Conservation (phyloP, 2,797 vertebrate genomes). For the Mycteria americana region DNA sequence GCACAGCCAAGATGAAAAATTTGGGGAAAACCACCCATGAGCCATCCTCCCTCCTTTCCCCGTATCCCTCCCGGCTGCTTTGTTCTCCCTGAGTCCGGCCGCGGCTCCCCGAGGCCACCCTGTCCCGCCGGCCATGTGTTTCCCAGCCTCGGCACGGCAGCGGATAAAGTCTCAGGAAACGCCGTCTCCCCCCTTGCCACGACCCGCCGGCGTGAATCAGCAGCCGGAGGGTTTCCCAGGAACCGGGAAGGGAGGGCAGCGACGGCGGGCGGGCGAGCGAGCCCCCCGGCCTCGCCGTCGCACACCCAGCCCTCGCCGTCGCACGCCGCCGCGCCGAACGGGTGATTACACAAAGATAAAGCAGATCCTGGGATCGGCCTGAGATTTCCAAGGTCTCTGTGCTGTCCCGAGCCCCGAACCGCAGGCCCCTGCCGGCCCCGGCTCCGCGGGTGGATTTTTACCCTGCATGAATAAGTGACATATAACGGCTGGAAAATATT, state of each 20-base stretch:
- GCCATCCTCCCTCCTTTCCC: neutral
- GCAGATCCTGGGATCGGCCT: neutral
- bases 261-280: neutral
- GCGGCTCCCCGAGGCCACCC: neutral
- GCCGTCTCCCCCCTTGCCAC: neutral
- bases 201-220: neutral
- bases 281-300: neutral
- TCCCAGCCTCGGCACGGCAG: neutral
- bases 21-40: accelerated
- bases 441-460: slow-evolving; percentile 1
- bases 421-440: slow-evolving; percentile 14
- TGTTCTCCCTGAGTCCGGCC: neutral
- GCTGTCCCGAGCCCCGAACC: neutral
- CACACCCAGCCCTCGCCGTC: neutral
- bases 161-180: slow-evolving; percentile 32
- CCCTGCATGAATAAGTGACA: slow-evolving; percentile 49
- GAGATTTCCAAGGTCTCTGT: neutral
- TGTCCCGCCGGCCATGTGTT: neutral
- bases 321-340: neutral
- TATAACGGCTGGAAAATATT: slow-evolving; percentile 64
- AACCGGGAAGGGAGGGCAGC: neutral
- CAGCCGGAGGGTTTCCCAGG: slow-evolving; percentile 17
- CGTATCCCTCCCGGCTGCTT: neutral
- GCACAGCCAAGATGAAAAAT: neutral
- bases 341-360: slow-evolving; percentile 61